These are phyloP conservation scores for Machimus rusticus DNA, from an alignment of 2,888 invertebrate genomes.

Conservation along the genomic window DNA sequence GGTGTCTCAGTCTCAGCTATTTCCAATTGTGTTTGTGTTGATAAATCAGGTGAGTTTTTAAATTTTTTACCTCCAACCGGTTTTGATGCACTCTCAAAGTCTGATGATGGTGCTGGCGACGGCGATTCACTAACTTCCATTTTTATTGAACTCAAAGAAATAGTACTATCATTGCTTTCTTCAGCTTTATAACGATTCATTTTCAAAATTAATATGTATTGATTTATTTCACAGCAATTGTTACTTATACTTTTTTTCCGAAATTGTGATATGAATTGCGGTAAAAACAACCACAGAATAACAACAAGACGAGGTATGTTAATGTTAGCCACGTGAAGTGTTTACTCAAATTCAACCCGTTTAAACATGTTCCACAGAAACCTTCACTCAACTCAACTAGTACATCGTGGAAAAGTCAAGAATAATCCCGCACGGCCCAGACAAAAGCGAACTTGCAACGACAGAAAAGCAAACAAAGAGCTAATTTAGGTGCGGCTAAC, in stretches of 20 bases:
- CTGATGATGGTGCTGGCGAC: neutral
- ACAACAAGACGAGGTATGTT: neutral
- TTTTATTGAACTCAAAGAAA: neutral
- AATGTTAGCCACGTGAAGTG: neutral
- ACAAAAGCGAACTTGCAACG: neutral
- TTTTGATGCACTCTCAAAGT: neutral
- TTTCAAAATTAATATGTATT: neutral
- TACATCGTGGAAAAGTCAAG: neutral
- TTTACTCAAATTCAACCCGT: no score
- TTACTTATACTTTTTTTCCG: no score
- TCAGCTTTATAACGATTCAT: neutral
- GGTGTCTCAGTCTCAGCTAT: neutral
- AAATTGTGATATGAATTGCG: no score
- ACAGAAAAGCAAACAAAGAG: no score
- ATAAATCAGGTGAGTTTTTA: neutral
- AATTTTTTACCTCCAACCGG: neutral
- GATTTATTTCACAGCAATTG: neutral
- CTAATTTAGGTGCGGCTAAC: neutral
- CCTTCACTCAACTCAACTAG: neutral
- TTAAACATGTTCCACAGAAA: neutral
- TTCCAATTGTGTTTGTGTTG: neutral
- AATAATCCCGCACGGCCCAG: neutral
- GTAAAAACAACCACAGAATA: neutral
- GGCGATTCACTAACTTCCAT: neutral
- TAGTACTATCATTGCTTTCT: neutral